These are phyloP conservation scores for Macropus fuliginosus DNA, from an alignment of 2,797 vertebrate genomes.

Conservation along the genomic window DNA sequence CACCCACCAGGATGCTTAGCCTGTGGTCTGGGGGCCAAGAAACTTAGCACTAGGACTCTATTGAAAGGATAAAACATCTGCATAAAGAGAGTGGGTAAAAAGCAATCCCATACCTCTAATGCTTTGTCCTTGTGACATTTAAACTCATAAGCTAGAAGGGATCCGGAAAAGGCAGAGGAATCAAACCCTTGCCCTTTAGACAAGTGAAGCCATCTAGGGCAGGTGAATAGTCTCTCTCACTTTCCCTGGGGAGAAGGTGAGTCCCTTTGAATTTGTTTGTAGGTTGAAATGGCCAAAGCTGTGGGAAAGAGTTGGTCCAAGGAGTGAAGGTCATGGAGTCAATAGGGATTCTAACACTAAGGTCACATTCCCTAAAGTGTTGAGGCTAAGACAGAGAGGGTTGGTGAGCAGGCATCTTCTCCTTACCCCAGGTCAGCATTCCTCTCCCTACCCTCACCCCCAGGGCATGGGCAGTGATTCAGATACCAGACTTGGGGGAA, in stretches of 20 bases:
- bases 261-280: not conserved
- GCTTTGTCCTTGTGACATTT: constrained; percentile 5
- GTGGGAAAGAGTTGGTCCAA: not conserved
- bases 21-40: constrained; percentile 17
- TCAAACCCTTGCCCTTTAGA: constrained; percentile 15
- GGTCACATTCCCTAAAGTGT: not conserved
- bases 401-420: constrained; percentile 20
- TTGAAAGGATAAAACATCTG: not conserved
- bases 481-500: not conserved
- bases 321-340: not conserved
- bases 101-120: constrained; percentile 7
- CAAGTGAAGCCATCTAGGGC: constrained; percentile 26
- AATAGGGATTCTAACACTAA: not conserved
- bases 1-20: constrained; percentile 6
- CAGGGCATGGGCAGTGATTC: not conserved
- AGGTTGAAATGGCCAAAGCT: not conserved
- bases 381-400: constrained; percentile 32
- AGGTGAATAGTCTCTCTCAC: not conserved
- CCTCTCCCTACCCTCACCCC: not conserved
- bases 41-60: not conserved
- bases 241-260: not conserved
- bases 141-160: not conserved
- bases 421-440: not conserved
- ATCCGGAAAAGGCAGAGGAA: constrained; percentile 1
- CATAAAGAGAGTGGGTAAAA: not conserved